Percentiles rank a stretch among this genome's conserved stretches.
phyloP scores from a whole-genome alignment of 2,797 vertebrate genomes.

The Melanotaenia pygmaea region DNA sequence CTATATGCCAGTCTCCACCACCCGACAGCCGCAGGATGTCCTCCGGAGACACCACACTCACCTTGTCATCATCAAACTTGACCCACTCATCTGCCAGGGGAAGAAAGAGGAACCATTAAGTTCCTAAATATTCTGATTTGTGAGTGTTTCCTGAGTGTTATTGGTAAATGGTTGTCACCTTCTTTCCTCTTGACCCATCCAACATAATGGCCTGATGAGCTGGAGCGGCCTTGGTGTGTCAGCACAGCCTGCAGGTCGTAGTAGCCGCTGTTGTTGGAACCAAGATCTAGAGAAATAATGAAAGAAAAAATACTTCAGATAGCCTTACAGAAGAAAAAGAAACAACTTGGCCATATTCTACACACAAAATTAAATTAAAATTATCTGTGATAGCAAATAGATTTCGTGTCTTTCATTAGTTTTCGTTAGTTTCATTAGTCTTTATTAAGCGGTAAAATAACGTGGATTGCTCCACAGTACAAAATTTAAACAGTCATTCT shows the following conservation, averaged over 20 bases:
- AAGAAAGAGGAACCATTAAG: conserved; percentile 15
- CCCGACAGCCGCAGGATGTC: conserved; percentile 97
- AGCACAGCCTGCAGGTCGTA: conserved; percentile 97
- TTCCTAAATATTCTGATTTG: conserved; percentile 13
- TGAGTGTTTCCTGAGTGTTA: no score
- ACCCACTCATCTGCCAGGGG: conserved; percentile 93
- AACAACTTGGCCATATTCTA: neutral
- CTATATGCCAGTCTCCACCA: conserved; percentile 99
- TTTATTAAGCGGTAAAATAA: neutral
- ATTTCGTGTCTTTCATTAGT: no score
- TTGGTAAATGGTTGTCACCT: conserved; percentile 78
- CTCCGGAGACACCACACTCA: conserved; percentile 96
- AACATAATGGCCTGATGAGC: conserved; percentile 98
- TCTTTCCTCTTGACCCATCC: conserved; percentile 99
- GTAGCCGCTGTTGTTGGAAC: conserved; percentile 97
- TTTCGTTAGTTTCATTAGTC: no score
- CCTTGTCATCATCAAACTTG: conserved; percentile 98
- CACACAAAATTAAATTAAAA: no score
- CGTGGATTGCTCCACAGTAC: no score
- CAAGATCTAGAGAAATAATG: conserved; percentile 83
- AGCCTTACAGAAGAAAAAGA: no score
- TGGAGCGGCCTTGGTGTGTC: conserved; percentile 98
- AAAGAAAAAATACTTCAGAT: neutral
- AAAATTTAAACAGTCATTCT: no score
- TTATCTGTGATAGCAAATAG: neutral